phyloP scores from a whole-genome alignment of 2,888 invertebrate genomes.

The Pterostichus madidus region DNA sequence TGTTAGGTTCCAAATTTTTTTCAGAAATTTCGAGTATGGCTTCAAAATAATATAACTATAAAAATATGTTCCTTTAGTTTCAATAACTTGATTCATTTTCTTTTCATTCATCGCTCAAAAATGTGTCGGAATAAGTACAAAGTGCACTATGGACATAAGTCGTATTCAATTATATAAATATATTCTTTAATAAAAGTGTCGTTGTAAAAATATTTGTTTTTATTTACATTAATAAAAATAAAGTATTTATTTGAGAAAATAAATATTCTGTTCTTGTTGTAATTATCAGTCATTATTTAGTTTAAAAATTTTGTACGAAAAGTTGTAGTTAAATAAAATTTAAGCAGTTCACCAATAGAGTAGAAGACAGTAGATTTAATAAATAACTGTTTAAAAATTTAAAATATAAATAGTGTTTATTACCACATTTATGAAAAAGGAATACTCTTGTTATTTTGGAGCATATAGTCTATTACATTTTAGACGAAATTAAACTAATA shows the following conservation, averaged over 20 bases:
- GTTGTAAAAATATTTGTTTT: conserved; percentile 36
- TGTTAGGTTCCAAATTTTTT: no score
- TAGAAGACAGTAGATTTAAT: conserved; percentile 41
- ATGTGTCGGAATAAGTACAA: conserved; percentile 54
- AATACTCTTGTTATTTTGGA: conserved; percentile 29
- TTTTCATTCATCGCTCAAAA: conserved; percentile 45
- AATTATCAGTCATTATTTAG: conserved; percentile 21
- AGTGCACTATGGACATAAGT: conserved; percentile 51
- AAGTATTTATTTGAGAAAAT: conserved; percentile 46
- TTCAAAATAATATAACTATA: not conserved
- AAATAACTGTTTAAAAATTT: conserved; percentile 28
- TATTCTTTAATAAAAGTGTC: conserved; percentile 22
- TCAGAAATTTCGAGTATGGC: no score
- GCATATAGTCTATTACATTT: conserved; percentile 33
- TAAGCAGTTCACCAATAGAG: conserved; percentile 31
- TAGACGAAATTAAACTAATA: not conserved
- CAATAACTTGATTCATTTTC: not conserved
- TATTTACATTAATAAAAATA: conserved; percentile 33
- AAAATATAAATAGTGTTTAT: conserved; percentile 38
- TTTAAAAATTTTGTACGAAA: conserved; percentile 50
- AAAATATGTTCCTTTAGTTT: not conserved
- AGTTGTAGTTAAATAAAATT: conserved; percentile 34
- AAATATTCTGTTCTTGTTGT: conserved; percentile 21
- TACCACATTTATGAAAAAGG: conserved; percentile 12
- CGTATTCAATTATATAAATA: conserved; percentile 37